Base-by-base conservation (phyloP, 2,888 invertebrate genomes). In the Dasypogon diadema region DNA sequence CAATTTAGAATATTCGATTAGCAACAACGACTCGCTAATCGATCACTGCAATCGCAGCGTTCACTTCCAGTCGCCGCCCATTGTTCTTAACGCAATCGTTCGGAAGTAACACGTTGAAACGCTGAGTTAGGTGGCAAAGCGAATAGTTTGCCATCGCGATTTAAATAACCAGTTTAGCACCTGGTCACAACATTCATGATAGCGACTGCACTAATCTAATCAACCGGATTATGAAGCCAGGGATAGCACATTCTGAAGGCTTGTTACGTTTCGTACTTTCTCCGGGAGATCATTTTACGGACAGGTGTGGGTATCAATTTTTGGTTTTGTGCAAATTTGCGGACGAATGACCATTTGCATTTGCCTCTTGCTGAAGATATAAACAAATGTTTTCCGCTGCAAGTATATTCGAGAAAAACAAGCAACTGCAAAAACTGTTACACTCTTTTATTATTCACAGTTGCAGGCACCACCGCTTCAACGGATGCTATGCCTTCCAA, bases 81-180 rank as follows among this genome's bases (percentile, higher is more conserved):
- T 21, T 16, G 22, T 37, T 60, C 37, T 37, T 37, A 60, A 21
- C 12, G 18, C 60, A 60, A 3, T 37, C 60, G 37, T 21, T 60
- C 60, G 60, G 60, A 60, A 60, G 60, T 60, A 10, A 60, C 24
- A 34, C 5, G 37, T 60, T 60, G 37, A 60, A 22, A 34, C 37
- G 60, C 60, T 60, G 12, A 18, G 21, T 12, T 60, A 34, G 37
- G 10, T 55, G 55, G 21, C 60, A 60, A 60, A 18, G 21, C 60
- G 12, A 60, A 37, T 3, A 18, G 34, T 18, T 60, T 37, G 1
- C 42, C 8, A 42, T 6, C 12, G n/a, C 42, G n/a, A 60, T 60
- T 60, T 60, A 14, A 60, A 60, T 60, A 60, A 60, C 60, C 60
- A 60, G 60, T 60, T 18, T 12, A 37, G 60, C 60, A 60, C 60